Base-by-base conservation (phyloP, 2,888 invertebrate species). In the Dichetophora obliterata region DNA sequence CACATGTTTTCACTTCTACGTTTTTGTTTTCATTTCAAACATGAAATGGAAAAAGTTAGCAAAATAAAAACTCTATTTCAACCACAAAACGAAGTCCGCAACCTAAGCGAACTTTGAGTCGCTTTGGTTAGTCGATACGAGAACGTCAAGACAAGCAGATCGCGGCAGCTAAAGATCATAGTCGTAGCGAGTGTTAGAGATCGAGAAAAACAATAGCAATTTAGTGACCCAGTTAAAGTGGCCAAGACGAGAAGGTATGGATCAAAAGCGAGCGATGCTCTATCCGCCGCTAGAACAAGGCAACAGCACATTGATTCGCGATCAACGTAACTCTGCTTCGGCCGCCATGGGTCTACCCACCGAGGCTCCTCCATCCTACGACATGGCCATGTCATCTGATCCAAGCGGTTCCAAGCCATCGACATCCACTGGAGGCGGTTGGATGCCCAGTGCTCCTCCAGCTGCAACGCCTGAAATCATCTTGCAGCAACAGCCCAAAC, bases 221-320 rank as follows among this genome's bases (percentile, higher is more conserved):
- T 19, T 4, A 52, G 27, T 8, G 3, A 63, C 8, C 22, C 43
- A 73, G 31, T 11, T 61, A 6, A 52, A 31, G 57, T 27, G 52
- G 22, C 11, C 48, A 50, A 34, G 61, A 5, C 6, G 31, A 50
- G 37, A 5, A 59, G 77, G 75, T 76, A 86, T 88, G 88, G 88
- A 88, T 81, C 88, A 86, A 76, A 88, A 88, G 81, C 87, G 85
- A 74, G 86, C 87, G 43, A 88, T 88, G 88, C 83, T 88, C 16
- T 88, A 88, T 84, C 88, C 88, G n/a, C 84, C 83, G 57, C 82
- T 87, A 77, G 85, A 85, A 78, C 80, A 80, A 34, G 80, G 80
- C 69, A 83, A 84, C 22, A 75, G 27, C 52, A 11, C 79, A 73
- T 77, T 83, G 73, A 37, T 80, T 31, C 69, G 19, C n/a, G 80